Evolutionary conservation across 2,797 vertebrate species (phyloP).

Genomic region (Poeciliopsis gracilis): DNA sequence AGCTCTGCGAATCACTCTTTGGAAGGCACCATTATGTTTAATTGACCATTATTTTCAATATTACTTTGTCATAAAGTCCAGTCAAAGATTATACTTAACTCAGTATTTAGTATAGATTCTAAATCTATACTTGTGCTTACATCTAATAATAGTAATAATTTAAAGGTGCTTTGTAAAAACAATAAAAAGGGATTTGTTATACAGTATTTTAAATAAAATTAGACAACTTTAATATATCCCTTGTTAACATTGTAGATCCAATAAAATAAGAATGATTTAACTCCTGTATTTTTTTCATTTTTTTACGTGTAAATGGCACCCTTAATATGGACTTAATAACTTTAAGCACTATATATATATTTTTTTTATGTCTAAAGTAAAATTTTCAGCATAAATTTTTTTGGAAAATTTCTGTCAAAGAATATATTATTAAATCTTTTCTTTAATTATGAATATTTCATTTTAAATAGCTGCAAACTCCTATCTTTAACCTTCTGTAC

Average conservation of each 20-base stretch:
- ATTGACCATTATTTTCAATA: background rate
- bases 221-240: background rate
- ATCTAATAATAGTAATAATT: background rate
- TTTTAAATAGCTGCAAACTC: constrained; percentile 1
- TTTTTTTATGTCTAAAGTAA: background rate
- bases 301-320: background rate
- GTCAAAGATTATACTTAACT: background rate
- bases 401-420: background rate
- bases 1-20: background rate
- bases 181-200: background rate
- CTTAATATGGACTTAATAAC: background rate
- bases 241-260: background rate
- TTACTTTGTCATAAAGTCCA: background rate
- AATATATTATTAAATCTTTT: background rate
- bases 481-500: constrained; percentile 16
- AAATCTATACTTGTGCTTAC: background rate
- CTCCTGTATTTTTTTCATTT: background rate
- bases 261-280: background rate
- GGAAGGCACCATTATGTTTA: background rate
- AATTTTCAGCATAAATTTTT: background rate
- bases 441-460: background rate
- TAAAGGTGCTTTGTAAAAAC: background rate
- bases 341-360: background rate
- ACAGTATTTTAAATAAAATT: background rate
- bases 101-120: background rate